Evolutionary conservation across 1,140 invertebrate genomes (phyloP), one percentile per base, ranked within the genome.

Genomic region (Tetramorium alpestre): DNA sequence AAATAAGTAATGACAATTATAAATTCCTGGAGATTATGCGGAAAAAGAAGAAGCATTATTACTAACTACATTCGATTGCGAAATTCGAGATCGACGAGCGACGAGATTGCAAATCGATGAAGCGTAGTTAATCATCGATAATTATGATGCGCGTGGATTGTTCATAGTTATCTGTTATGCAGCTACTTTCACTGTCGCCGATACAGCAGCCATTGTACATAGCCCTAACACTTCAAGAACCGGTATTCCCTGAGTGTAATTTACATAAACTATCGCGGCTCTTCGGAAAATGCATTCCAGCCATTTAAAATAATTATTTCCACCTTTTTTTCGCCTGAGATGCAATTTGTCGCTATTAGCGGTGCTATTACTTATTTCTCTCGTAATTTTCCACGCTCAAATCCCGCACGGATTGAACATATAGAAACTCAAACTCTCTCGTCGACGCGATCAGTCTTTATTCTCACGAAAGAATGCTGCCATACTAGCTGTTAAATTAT

Each of bases 241-340:
- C 54, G 58, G 56, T 84, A 84, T 84, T 75, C n/a, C 11, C 25
- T 11, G 25, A 65, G 54, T 44, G 65, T 5, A 25, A 73, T 84
- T 84, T 84, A 41, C 80, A 84, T 84, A 73, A 49, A 84, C 41
- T 75, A 84, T 84, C 54, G 51, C 47, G 25, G 25, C 28, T 62
- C 69, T 49, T n/a, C 41, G 25, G 54, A 60, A 75, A 84, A 73
- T 11, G n/a, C 80, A 47, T 73, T 47, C 54, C 41, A 58, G 16
- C 7, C 18, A 25, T 56, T 82, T 47, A 84, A 84, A 84, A 73
- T 84, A 84, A 84, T 84, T 84, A 84, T 56, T 82, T 25, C 4
- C n/a, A 22, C 10, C 49, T 84, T 60, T 72, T 75, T 75, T 73
- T 60, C n/a, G 22, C 41, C 8, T 33, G 6, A 64, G 22, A 56